Conservation (phyloP, 2,797 vertebrate species). For the Pangasius larnaudii region DNA sequence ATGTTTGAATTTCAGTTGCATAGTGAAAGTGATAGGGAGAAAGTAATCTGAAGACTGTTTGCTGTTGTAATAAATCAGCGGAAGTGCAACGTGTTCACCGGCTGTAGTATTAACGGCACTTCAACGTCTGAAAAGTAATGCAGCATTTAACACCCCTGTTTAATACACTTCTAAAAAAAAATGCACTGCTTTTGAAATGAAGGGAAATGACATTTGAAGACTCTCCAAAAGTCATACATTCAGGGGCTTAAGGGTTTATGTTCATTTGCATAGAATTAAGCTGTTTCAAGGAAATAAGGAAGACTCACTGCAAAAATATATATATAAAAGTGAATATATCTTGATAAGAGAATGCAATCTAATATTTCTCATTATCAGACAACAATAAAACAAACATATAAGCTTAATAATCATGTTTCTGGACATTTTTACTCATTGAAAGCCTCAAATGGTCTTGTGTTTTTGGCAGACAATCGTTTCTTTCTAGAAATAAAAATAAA, state of each 20-base stretch:
- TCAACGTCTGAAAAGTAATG: slow-evolving; percentile 2
- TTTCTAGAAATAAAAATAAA: background rate
- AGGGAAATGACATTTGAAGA: slow-evolving; percentile 2
- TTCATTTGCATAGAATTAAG: background rate
- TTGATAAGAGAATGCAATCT: background rate
- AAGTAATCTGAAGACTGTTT: background rate
- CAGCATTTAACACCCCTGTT: background rate
- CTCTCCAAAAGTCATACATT: background rate
- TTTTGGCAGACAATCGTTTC: background rate
- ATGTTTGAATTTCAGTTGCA: slow-evolving; percentile 19
- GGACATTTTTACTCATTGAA: background rate
- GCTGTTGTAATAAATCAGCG: background rate
- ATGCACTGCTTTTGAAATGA: slow-evolving; percentile 15
- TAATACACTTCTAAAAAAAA: background rate
- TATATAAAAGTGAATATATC: background rate
- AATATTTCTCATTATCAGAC: background rate
- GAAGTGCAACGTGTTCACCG: slow-evolving; percentile 12
- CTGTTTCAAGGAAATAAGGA: background rate
- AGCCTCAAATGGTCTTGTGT: background rate
- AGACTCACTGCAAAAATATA: background rate
- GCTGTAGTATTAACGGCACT: slow-evolving; percentile 23
- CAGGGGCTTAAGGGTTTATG: background rate
- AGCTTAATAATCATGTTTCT: background rate
- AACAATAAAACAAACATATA: background rate
- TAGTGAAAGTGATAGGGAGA: background rate